These are phyloP conservation scores for Neuroterus valhalla DNA, from an alignment of 1,140 invertebrate genomes.

Conservation along the genomic window DNA sequence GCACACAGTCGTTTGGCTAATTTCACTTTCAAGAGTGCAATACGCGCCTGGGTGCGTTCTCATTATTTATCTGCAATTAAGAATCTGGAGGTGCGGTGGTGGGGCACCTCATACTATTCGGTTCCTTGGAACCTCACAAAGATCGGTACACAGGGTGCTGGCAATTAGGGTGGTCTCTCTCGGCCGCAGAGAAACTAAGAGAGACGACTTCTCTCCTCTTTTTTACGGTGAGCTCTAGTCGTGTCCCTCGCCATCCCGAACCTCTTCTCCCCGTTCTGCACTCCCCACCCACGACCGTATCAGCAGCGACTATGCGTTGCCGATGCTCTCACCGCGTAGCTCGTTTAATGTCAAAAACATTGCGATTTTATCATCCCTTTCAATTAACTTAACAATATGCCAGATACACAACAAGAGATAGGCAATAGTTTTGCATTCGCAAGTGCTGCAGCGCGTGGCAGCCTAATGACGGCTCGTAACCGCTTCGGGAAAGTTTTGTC, in stretches of 20 bases:
- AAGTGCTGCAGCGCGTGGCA: constrained; percentile 4
- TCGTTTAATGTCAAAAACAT: constrained; percentile 64
- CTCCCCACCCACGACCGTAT: constrained; percentile 5
- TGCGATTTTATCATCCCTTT: constrained; percentile 64
- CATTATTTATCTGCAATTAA: constrained; percentile 59
- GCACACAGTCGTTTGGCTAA: constrained; percentile 35
- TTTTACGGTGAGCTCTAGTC: constrained; percentile 31
- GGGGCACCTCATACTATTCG: constrained; percentile 29
- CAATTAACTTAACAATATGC: constrained; percentile 69
- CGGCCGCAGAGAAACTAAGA: not conserved
- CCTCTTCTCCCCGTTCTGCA: constrained; percentile 26
- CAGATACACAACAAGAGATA: constrained; percentile 59
- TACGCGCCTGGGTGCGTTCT: constrained; percentile 44
- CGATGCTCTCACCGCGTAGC: constrained; percentile 44
- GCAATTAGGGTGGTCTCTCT: constrained; percentile 59
- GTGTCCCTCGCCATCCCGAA: constrained; percentile 31
- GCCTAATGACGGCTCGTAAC: not conserved
- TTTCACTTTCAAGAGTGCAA: constrained; percentile 53
- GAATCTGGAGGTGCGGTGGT: constrained; percentile 38
- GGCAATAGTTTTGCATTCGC: constrained; percentile 53
- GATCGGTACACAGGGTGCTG: constrained; percentile 35
- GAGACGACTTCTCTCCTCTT: constrained; percentile 26
- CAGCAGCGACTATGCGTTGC: constrained; percentile 10
- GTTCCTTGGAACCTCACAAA: constrained; percentile 18
- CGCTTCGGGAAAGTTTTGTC: constrained; percentile 7